phyloP scores from a whole-genome alignment of 1,140 invertebrate genomes.

The Teleogryllus occipitalis region DNA sequence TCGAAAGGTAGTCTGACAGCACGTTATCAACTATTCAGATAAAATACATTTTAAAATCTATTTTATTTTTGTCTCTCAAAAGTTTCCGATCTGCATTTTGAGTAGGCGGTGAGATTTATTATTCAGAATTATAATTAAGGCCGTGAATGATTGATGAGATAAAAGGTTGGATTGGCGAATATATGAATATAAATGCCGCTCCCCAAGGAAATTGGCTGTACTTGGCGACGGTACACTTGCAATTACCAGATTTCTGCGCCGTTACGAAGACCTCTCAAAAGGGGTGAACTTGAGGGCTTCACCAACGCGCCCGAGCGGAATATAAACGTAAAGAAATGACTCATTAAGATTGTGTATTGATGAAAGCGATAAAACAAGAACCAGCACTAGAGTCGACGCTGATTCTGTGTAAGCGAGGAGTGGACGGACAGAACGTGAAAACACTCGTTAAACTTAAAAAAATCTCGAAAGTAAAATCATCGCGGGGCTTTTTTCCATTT shows the following conservation, averaged over 20 bases:
- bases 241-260: neutral
- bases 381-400: no score
- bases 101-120: neutral
- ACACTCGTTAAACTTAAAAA: neutral
- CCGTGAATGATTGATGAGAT: neutral
- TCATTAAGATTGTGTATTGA: no score
- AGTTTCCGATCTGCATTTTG: neutral
- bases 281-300: no score
- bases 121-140: constrained; percentile 2
- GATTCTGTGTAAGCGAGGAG: no score
- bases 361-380: no score
- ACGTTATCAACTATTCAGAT: neutral
- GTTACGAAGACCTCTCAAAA: neutral
- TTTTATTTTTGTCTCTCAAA: neutral
- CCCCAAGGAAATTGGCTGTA: neutral
- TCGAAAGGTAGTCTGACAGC: no score
- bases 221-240: neutral
- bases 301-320: no score
- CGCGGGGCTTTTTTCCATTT: neutral
- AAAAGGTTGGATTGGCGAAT: neutral
- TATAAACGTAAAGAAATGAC: no score
- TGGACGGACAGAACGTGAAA: neutral
- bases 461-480: neutral
- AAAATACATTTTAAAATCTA: constrained; percentile 2
- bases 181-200: neutral